Conservation (phyloP, 1,140 invertebrate species). For the Pseudomyrmex pallidus region DNA sequence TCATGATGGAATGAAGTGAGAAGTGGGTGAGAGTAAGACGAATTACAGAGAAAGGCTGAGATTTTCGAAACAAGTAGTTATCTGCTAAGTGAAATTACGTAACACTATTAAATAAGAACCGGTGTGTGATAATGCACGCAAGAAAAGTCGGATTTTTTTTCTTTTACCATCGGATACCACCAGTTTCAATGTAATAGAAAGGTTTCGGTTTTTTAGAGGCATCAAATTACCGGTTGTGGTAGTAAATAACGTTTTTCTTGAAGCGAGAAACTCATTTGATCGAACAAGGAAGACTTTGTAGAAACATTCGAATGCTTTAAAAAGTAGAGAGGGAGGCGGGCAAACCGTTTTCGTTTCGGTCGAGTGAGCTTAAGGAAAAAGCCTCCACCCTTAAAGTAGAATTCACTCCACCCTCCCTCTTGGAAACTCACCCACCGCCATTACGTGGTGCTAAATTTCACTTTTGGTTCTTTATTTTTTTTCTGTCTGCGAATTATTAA, state of each 20-base stretch:
- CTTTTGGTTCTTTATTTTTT: not conserved
- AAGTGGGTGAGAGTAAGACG: not conserved
- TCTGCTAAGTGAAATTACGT: no score
- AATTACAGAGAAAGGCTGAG: not conserved
- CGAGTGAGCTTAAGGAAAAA: slow-evolving; percentile 48
- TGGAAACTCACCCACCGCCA: slow-evolving; percentile 32
- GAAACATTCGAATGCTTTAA: slow-evolving; percentile 28
- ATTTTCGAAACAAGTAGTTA: no score
- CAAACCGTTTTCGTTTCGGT: slow-evolving; percentile 64
- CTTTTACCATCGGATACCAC: slow-evolving; percentile 6
- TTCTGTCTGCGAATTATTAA: slow-evolving; percentile 21
- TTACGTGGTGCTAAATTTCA: slow-evolving; percentile 55
- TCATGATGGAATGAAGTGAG: not conserved
- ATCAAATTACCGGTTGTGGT: slow-evolving; percentile 23
- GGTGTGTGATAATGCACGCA: no score
- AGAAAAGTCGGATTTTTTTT: not conserved
- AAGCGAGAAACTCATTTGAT: slow-evolving; percentile 35
- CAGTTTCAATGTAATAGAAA: slow-evolving; percentile 10
- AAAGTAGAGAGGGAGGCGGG: not conserved
- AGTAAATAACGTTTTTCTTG: slow-evolving; percentile 20
- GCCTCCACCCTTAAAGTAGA: slow-evolving; percentile 40
- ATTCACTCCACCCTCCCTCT: slow-evolving; percentile 62
- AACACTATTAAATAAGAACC: no score
- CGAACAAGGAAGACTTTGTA: slow-evolving; percentile 50
- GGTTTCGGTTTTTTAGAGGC: not conserved